Percentiles rank a stretch among this genome's conserved stretches.
These are phyloP conservation scores for Morpho helenor DNA, from an alignment of 2,888 invertebrate species.

Conservation along the genomic window DNA sequence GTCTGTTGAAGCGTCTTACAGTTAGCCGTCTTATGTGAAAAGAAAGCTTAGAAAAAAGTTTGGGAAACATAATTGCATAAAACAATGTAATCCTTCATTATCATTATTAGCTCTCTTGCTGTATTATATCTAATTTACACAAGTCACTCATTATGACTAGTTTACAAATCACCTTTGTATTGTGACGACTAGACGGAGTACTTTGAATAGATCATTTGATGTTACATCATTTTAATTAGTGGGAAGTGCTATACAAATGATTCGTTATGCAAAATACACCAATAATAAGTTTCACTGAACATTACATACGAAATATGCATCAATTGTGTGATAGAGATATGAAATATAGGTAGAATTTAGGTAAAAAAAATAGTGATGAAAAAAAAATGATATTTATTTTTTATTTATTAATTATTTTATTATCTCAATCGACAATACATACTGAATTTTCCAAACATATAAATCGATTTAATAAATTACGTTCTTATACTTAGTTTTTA, in stretches of 20 bases:
- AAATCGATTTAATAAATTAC: too few relatives aligned
- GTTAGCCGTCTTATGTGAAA: too few relatives aligned
- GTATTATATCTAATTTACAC: constrained; percentile 6
- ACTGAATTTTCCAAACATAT: too few relatives aligned
- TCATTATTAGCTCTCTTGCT: constrained; percentile 7
- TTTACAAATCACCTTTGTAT: constrained; percentile 16
- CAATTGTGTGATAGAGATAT: not conserved
- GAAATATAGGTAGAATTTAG: not conserved
- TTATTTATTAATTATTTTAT: too few relatives aligned
- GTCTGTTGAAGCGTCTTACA: too few relatives aligned
- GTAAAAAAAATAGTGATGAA: too few relatives aligned
- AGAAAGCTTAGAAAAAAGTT: not conserved
- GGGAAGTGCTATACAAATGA: constrained; percentile 6
- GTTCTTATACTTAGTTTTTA: too few relatives aligned
- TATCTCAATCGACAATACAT: too few relatives aligned
- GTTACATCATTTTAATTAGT: constrained; percentile 18
- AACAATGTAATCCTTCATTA: not conserved
- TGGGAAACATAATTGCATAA: constrained; percentile 4
- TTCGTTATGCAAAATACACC: not conserved
- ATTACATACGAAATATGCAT: not conserved
- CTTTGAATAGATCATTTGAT: constrained; percentile 8
- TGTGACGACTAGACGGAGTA: constrained; percentile 2
- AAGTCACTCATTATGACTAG: constrained; percentile 12
- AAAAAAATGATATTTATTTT: too few relatives aligned
- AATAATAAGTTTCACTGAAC: not conserved